Percentiles rank a stretch among this genome's conserved stretches.
phyloP scores from a whole-genome alignment of 2,797 vertebrate species.

The Sphenodon punctatus region DNA sequence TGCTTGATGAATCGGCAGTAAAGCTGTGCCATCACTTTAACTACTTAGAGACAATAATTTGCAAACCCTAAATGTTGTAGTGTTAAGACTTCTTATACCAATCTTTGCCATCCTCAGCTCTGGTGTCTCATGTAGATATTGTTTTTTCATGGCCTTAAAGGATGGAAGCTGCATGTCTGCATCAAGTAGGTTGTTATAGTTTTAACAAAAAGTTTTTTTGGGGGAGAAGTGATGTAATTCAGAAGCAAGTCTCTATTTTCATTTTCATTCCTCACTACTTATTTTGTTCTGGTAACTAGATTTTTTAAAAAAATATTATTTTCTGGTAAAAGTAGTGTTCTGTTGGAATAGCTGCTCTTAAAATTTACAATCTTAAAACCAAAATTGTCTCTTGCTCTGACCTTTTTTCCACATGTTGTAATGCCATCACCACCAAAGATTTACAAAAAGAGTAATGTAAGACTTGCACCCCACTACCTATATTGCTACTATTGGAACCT shows the following conservation, averaged over 20 bases:
- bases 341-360: too few relatives aligned
- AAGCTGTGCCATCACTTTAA: neutral
- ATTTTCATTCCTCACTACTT: neutral
- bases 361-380: too few relatives aligned
- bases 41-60: neutral
- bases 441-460: too few relatives aligned
- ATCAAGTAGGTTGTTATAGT: neutral
- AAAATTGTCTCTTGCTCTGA: too few relatives aligned
- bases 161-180: neutral
- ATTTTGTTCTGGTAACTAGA: neutral
- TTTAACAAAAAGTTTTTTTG: neutral
- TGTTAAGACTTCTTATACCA: neutral
- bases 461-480: too few relatives aligned
- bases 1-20: neutral
- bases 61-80: neutral
- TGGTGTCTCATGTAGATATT: neutral
- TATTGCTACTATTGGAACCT: too few relatives aligned
- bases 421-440: too few relatives aligned
- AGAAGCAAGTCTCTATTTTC: neutral
- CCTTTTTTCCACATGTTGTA: too few relatives aligned
- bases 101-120: neutral
- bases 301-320: too few relatives aligned
- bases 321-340: too few relatives aligned
- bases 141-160: neutral
- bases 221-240: neutral